A percentile compares a stretch with the other conserved stretches of the same genome.
phyloP scores from a whole-genome alignment of 2,888 invertebrate genomes.

The Helleia helle region DNA sequence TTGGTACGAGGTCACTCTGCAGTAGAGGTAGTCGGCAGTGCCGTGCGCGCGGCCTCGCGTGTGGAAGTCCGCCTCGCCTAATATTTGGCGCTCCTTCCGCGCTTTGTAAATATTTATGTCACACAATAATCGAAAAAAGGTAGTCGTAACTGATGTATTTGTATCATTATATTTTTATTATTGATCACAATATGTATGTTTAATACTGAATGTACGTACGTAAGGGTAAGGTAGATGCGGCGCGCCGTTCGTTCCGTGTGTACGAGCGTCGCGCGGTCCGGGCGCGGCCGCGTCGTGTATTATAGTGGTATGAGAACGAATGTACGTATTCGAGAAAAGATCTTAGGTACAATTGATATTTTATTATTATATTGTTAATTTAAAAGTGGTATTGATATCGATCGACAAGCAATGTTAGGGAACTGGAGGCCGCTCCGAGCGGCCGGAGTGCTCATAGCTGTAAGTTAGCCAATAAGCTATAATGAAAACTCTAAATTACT shows the following conservation, averaged over 20 bases:
- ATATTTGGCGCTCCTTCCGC: conserved; percentile 56
- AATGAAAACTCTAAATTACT: conserved; percentile 69
- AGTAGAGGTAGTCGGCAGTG: conserved; percentile 18
- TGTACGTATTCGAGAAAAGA: conserved; percentile 67
- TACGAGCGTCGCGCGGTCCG: conserved; percentile 32
- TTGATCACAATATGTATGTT: conserved; percentile 69
- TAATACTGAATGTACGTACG: conserved; percentile 49
- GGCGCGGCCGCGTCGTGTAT: conserved; percentile 43
- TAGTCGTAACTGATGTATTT: conserved; percentile 67
- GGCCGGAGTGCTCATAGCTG: conserved; percentile 62
- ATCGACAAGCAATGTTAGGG: conserved; percentile 68
- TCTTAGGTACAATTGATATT: conserved; percentile 74
- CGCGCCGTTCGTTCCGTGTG: conserved; percentile 27
- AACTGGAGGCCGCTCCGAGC: conserved; percentile 45
- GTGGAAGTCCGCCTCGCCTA: conserved; percentile 47
- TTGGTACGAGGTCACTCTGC: conserved; percentile 22
- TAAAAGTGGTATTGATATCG: conserved; percentile 69
- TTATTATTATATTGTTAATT: conserved; percentile 69
- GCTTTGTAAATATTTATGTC: conserved; percentile 74
- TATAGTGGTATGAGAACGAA: conserved; percentile 54
- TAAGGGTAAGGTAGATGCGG: conserved; percentile 33
- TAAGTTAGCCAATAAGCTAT: conserved; percentile 69
- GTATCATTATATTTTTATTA: conserved; percentile 74
- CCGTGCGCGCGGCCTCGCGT: conserved; percentile 18
- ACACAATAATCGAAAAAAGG: conserved; percentile 72